Evolutionary conservation across 2,113 vertebrate genomes (phyloP).

Genomic region (Prionailurus viverrinus): DNA sequence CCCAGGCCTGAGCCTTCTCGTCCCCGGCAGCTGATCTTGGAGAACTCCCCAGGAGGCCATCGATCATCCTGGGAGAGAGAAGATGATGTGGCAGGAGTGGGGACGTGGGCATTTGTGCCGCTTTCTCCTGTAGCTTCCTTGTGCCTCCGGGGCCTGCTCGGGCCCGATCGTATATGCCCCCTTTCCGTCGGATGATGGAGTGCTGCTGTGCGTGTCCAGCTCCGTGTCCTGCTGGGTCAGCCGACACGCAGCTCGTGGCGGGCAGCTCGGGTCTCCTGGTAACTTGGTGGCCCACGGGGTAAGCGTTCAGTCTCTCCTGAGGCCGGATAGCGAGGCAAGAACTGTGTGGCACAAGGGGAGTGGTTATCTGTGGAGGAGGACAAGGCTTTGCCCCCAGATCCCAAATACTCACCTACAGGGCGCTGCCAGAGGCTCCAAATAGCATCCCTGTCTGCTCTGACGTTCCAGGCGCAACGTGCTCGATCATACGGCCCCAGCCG

Average conservation of each 20-base stretch:
- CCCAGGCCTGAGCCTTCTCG: background rate
- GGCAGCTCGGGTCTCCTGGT: background rate
- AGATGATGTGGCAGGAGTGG: accelerated
- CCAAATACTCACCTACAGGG: background rate
- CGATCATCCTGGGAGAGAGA: background rate
- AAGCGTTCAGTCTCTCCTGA: background rate
- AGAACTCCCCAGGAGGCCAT: accelerated
- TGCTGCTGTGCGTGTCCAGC: background rate
- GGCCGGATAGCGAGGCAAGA: background rate
- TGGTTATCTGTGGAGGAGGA: too few relatives aligned
- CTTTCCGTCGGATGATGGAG: background rate
- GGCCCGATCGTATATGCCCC: background rate
- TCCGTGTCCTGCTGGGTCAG: background rate
- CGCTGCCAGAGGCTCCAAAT: background rate
- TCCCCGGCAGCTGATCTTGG: accelerated
- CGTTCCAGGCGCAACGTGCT: background rate
- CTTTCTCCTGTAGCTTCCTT: too few relatives aligned
- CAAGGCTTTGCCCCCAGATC: background rate
- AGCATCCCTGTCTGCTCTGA: background rate
- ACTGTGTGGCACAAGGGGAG: background rate
- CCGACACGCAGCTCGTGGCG: background rate
- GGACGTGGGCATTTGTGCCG: background rate
- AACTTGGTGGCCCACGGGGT: background rate
- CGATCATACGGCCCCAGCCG: accelerated
- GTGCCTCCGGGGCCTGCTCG: background rate